Evolutionary conservation across 2,113 vertebrate genomes (phyloP).

Genomic region (Axis porcinus): DNA sequence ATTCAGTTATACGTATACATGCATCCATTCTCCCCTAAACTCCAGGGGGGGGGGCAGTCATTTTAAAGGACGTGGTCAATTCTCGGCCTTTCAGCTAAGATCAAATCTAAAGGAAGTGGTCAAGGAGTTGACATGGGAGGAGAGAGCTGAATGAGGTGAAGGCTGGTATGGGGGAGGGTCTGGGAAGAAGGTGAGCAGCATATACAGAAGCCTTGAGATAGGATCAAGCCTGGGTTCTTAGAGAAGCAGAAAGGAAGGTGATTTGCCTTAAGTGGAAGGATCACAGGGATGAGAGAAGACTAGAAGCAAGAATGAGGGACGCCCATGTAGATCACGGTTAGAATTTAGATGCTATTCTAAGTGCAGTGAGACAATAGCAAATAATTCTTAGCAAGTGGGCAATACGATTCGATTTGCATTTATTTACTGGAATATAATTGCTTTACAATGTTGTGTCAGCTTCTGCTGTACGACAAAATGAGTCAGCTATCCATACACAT

Average conservation of each 20-base stretch:
- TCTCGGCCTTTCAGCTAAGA: neutral
- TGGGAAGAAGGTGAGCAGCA: neutral
- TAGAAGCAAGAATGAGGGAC: neutral
- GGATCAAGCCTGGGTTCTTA: neutral
- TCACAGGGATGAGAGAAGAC: neutral
- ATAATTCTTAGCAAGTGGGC: neutral
- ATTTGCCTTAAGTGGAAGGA: neutral
- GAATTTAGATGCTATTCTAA: neutral
- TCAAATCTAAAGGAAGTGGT: neutral
- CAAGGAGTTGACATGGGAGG: neutral
- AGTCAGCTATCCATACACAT: neutral
- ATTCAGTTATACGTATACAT: neutral
- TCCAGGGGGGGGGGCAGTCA: neutral
- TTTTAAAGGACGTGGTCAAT: neutral
- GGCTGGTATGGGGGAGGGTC: accelerated
- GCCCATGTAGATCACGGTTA: neutral
- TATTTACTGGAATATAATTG: neutral
- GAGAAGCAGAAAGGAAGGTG: neutral
- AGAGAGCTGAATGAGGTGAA: neutral
- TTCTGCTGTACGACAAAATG: neutral
- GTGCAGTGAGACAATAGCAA: neutral
- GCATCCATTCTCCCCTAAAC: neutral
- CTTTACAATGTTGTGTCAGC: neutral
- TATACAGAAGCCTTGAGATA: neutral
- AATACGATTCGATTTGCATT: neutral